Evolutionary conservation across 1,140 invertebrate genomes (phyloP).

Genomic region (Drosophila bifasciata): DNA sequence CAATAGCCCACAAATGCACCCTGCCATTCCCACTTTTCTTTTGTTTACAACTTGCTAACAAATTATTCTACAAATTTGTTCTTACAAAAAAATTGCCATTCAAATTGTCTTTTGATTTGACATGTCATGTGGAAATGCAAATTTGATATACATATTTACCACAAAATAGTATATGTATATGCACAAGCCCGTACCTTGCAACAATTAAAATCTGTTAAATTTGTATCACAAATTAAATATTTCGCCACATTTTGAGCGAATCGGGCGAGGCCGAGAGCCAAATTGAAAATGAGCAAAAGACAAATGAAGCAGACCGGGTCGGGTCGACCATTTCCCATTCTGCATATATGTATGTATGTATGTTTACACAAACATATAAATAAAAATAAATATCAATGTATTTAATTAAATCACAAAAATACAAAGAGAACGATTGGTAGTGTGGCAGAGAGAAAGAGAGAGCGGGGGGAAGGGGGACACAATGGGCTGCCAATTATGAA

Average conservation of each 20-base stretch:
- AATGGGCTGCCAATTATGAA: slow-evolving; percentile 70
- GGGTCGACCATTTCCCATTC: not conserved
- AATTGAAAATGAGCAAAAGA: slow-evolving; percentile 53
- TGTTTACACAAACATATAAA: no score
- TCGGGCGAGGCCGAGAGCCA: slow-evolving; percentile 57
- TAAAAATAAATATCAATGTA: slow-evolving; percentile 48
- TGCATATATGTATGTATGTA: no score
- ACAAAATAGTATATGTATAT: no score
- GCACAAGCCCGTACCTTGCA: slow-evolving; percentile 1
- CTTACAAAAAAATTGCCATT: no score
- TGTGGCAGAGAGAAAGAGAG: not conserved
- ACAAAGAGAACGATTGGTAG: slow-evolving; percentile 4
- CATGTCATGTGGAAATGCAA: no score
- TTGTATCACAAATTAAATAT: slow-evolving; percentile 52
- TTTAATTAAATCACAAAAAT: slow-evolving; percentile 68
- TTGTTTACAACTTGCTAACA: slow-evolving; percentile 28
- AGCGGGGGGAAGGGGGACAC: slow-evolving; percentile 28
- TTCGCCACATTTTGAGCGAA: slow-evolving; percentile 55
- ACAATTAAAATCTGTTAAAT: slow-evolving; percentile 46
- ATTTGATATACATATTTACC: no score
- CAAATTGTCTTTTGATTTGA: no score
- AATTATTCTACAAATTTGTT: not conserved
- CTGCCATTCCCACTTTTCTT: not conserved
- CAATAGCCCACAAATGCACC: no score
- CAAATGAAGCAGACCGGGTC: slow-evolving; percentile 26